These are phyloP conservation scores for Psittacus erithacus DNA, from an alignment of 2,113 vertebrate species.

Conservation along the genomic window DNA sequence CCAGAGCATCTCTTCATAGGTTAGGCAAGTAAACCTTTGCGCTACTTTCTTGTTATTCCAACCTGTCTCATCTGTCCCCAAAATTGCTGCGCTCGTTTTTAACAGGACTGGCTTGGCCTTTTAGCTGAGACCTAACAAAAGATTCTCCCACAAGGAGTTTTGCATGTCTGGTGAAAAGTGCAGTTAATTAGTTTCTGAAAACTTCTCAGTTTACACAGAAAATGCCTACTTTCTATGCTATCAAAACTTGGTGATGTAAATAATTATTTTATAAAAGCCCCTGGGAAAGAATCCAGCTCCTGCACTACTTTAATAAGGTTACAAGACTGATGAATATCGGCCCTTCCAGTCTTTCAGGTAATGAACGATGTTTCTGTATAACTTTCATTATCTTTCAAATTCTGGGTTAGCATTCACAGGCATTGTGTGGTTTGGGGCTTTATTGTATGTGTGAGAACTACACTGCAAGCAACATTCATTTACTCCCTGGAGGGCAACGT, in stretches of 20 bases:
- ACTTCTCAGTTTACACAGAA: constrained; percentile 46
- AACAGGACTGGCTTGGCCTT: background rate
- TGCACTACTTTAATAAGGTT: constrained; percentile 47
- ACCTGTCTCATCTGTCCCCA: background rate
- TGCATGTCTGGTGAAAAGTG: constrained; percentile 33
- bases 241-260: constrained; percentile 36
- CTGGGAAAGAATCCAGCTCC: constrained; percentile 63
- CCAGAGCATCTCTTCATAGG: background rate
- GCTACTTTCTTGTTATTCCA: background rate
- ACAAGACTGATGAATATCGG: constrained; percentile 44
- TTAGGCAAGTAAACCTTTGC: background rate
- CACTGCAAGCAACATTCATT: constrained; percentile 49
- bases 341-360: constrained; percentile 58
- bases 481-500: constrained; percentile 4
- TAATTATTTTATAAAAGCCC: constrained; percentile 62
- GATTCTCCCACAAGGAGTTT: constrained; percentile 26
- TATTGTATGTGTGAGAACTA: constrained; percentile 59
- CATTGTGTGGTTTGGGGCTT: background rate
- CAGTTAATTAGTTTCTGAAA: constrained; percentile 64
- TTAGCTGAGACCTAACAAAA: background rate
- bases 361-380: constrained; percentile 57
- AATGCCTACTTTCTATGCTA: constrained; percentile 8
- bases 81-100: background rate
- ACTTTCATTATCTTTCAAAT: constrained; percentile 65
- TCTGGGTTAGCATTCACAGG: constrained; percentile 50